Evolutionary conservation across 1,140 invertebrate species (phyloP).

Genomic region (Ditylenchus dipsaci): DNA sequence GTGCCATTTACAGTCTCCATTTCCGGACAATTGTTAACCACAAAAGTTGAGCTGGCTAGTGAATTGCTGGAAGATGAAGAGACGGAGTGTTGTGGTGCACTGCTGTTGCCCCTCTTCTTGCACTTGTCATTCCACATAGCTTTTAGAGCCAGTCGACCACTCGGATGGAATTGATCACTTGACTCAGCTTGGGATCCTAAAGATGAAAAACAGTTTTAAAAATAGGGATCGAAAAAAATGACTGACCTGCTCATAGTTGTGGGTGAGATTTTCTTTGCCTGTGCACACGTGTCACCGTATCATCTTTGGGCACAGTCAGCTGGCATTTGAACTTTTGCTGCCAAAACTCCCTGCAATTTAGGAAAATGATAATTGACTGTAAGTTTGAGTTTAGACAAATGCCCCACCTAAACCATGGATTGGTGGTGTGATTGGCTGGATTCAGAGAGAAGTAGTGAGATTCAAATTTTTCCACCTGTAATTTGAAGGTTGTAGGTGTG

Average conservation of each 20-base stretch:
- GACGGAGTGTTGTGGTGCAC: conserved; percentile 58
- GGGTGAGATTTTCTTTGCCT: conserved; percentile 52
- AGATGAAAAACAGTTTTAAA: conserved; percentile 2
- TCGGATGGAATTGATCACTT: conserved; percentile 70
- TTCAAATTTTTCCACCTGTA: conserved; percentile 66
- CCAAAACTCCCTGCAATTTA: conserved; percentile 67
- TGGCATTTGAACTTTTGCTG: conserved; percentile 69
- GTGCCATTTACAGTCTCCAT: conserved; percentile 69
- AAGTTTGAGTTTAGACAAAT: too few species aligned
- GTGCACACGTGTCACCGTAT: conserved; percentile 50
- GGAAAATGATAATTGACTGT: conserved; percentile 54
- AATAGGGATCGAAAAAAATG: neutral
- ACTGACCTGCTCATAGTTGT: conserved; percentile 45
- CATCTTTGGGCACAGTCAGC: conserved; percentile 59
- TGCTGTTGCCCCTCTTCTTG: conserved; percentile 9
- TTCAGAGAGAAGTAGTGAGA: conserved; percentile 68
- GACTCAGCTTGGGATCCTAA: conserved; percentile 71
- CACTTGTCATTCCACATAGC: conserved; percentile 62
- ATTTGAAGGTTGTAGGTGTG: too few species aligned
- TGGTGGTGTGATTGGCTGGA: conserved; percentile 66
- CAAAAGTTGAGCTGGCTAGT: neutral
- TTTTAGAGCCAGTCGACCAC: conserved; percentile 69
- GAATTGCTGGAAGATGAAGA: neutral
- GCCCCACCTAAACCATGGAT: conserved; percentile 69
- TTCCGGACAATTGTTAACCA: conserved; percentile 62